These are phyloP conservation scores for Aethina tumida DNA, from an alignment of 1,140 invertebrate species.

Conservation along the genomic window DNA sequence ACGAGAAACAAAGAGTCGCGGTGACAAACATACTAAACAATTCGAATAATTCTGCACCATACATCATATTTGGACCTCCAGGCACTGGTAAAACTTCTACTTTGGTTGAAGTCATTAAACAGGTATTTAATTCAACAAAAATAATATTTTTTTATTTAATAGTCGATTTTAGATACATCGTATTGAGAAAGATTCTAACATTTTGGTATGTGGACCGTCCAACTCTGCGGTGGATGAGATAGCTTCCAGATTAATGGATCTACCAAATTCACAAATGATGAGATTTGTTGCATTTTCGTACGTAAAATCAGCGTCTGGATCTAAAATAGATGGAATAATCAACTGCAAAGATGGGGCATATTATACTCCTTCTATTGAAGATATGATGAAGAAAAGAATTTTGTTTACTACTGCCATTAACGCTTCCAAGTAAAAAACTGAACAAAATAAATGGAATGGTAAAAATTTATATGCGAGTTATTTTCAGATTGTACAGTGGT, in stretches of 20 bases:
- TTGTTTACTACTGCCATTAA: slow-evolving; percentile 22
- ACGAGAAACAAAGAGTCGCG: slow-evolving; percentile 65
- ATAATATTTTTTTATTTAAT: too few species aligned
- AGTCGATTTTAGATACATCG: slow-evolving; percentile 22
- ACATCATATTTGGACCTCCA: slow-evolving; percentile 86
- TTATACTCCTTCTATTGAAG: slow-evolving; percentile 13
- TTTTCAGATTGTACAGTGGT: too few species aligned
- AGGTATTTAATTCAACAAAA: slow-evolving; percentile 46
- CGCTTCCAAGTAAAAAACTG: slow-evolving; percentile 20
- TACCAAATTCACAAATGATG: slow-evolving; percentile 17
- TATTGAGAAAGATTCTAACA: slow-evolving; percentile 46
- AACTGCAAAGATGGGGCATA: slow-evolving; percentile 11
- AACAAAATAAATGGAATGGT: too few species aligned
- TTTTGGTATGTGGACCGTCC: slow-evolving; percentile 77
- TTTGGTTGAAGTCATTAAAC: slow-evolving; percentile 73
- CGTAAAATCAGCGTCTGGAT: too few species aligned
- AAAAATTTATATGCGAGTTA: too few species aligned
- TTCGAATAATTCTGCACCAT: slow-evolving; percentile 66
- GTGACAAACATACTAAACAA: slow-evolving; percentile 65
- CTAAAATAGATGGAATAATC: slow-evolving; percentile 21
- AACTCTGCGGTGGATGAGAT: slow-evolving; percentile 70
- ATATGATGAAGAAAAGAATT: slow-evolving; percentile 18
- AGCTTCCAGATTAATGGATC: slow-evolving; percentile 50
- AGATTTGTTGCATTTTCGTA: slow-evolving; percentile 17
- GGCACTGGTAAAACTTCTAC: slow-evolving; percentile 92